Evolutionary conservation across 2,888 invertebrate species (phyloP).

Genomic region (Euplagia quadripunctaria): DNA sequence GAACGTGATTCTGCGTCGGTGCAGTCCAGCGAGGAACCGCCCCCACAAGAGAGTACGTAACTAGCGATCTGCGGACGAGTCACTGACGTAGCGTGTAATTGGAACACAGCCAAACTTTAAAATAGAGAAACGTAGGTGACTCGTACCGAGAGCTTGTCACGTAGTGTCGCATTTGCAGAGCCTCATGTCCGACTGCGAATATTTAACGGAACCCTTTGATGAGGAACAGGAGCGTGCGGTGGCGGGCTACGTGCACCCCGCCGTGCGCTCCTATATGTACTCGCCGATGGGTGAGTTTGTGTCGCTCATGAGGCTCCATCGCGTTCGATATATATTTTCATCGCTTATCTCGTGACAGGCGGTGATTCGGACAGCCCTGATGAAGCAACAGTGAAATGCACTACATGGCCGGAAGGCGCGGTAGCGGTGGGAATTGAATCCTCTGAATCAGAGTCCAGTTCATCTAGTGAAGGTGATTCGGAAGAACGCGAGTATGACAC

Average conservation of each 20-base stretch:
- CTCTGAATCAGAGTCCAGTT: slow-evolving; percentile 77
- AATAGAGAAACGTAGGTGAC: slow-evolving; percentile 84
- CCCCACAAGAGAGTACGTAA: slow-evolving; percentile 84
- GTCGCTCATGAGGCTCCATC: slow-evolving; percentile 69
- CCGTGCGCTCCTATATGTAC: slow-evolving; percentile 87
- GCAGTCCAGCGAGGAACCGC: slow-evolving; percentile 85
- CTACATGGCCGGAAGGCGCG: slow-evolving; percentile 81
- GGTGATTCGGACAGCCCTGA: slow-evolving; percentile 89
- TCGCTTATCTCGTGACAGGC: slow-evolving; percentile 81
- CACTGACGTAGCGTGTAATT: slow-evolving; percentile 82
- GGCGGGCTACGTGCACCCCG: slow-evolving; percentile 80
- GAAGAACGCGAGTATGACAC: slow-evolving; percentile 84
- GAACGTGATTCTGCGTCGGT: slow-evolving; percentile 84
- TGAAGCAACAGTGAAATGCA: slow-evolving; percentile 88
- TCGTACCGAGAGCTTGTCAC: slow-evolving; percentile 82
- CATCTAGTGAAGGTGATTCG: slow-evolving; percentile 75
- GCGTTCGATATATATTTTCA: slow-evolving; percentile 59
- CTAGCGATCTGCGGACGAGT: slow-evolving; percentile 75
- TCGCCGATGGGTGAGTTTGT: slow-evolving; percentile 84
- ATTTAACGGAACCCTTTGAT: slow-evolving; percentile 82
- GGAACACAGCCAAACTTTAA: slow-evolving; percentile 84
- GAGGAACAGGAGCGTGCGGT: slow-evolving; percentile 81
- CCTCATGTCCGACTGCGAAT: slow-evolving; percentile 86
- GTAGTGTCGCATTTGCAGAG: slow-evolving; percentile 82
- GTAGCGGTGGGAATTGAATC: slow-evolving; percentile 75